Evolutionary conservation across 2,888 invertebrate species (phyloP), one percentile per base, ranked within the genome.

Genomic region (Malacosoma neustria): DNA sequence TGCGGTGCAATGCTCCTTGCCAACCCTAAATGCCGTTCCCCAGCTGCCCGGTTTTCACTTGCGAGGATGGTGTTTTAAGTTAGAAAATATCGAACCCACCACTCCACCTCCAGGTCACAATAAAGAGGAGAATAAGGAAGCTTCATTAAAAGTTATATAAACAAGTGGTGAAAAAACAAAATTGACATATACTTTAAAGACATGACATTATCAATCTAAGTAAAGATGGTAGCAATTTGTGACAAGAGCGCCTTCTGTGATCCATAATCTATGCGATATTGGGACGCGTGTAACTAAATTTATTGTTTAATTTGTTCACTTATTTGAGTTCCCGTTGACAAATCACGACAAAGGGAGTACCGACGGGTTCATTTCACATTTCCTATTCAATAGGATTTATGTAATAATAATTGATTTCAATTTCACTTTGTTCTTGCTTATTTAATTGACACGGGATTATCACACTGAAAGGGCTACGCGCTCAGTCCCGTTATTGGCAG

Each of bases 1-100:
- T 96, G 96, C 60, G 96, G 96, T 7, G 95, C 96, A 11, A 87
- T 95, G 47, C 96, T 96, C 3, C 87, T 95, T 48, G 91, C 94
- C 44, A 96, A 96, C 74, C 92, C 92, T 46, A 94, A 94, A 68
- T 96, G 1, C 81, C 92, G 1, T 96, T 95, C 91, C 96, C 96
- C 4, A 89, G 96, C 72, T 96, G 96, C 69, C 96, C 96, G 1
- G 82, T 84, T 46, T 96, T 95, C 87, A 92, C 91, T 5, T 96
- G 96, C 76, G 95, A 95, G 66, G 91, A 91, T 12, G 96, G 95
- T 31, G 93, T 90, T n/a, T n/a, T 36, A 93, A 92, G 58, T 77
- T 96, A 58, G 95, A 96, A 73, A 96, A 93, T 79, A 95, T 95
- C 2, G 95, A 95, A 59, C 89, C 95, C 68, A 89, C 58, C 48